These are phyloP conservation scores for Rotaria sp. DNA, from an alignment of 2,888 invertebrate species.

Conservation along the genomic window DNA sequence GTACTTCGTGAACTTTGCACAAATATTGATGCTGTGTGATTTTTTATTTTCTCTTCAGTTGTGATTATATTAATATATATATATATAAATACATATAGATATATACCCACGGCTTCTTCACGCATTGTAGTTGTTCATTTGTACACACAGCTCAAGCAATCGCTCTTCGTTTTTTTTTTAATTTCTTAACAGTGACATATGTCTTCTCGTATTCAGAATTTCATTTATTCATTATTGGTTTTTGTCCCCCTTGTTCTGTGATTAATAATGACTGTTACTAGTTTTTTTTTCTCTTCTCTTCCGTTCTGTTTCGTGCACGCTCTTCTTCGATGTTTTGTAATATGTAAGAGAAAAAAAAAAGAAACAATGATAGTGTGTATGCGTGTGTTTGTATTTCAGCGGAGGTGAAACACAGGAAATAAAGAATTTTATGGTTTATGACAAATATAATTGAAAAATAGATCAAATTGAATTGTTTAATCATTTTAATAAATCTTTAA, in stretches of 20 bases:
- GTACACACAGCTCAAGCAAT: background rate
- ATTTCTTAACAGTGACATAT: background rate
- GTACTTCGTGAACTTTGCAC: slow-evolving; percentile 30
- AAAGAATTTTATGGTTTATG: background rate
- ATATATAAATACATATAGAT: background rate
- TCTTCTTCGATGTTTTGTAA: background rate
- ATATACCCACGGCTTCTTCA: background rate
- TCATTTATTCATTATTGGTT: background rate
- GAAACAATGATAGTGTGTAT: background rate
- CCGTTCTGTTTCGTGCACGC: background rate
- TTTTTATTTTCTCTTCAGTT: background rate
- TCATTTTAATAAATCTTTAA: background rate
- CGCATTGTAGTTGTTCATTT: background rate
- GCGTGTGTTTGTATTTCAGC: background rate
- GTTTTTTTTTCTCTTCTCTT: background rate
- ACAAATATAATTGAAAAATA: background rate
- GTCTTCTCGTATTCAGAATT: background rate
- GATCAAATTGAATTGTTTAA: background rate
- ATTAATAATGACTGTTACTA: background rate
- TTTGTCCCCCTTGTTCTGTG: background rate
- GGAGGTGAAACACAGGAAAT: background rate
- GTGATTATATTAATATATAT: background rate
- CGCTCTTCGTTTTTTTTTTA: background rate
- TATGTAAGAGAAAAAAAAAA: background rate
- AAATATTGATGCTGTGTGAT: slow-evolving; percentile 29